Base-by-base conservation (phyloP, 2,888 invertebrate species). In the Euplagia quadripunctaria region DNA sequence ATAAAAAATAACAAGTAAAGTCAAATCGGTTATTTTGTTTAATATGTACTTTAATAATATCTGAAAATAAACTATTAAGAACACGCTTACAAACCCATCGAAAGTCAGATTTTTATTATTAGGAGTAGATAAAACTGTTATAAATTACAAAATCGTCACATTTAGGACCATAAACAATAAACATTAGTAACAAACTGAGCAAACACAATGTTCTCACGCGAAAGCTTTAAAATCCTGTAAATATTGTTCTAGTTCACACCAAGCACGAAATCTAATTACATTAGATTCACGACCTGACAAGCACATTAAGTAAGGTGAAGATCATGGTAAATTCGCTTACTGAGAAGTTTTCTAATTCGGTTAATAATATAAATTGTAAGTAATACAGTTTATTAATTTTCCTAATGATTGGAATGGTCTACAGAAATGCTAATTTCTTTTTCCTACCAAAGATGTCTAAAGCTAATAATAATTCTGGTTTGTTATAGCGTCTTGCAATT, bases 141-240 rank as follows among this genome's bases (percentile, higher is more conserved):
- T 9, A 41, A 51, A 64, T 58, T 31, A 66, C 55, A 58, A 51
- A n/a, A 31, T 46, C 66, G 12, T 16, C 31, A 43, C 58, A 61
- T 61, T 66, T 49, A 46, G 8, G 61, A 41, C 14, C 49, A 66
- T 64, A 64, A 66, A 55, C 55, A 64, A 43, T 42, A 70, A 70
- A 14, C 17, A 31, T 66, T 61, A 49, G 52, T 68, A 65, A 65
- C 46, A 52, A 20, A 42, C 31, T 68, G 61, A 52, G 46, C n/a
- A 46, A 63, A 72, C 42, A 42, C 51, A 42, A 42, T 42, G 14
- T 66, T 66, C 46, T 41, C 51, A 67, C 71, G 71, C 51, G 49
- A 72, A 41, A 52, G 67, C 52, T 65, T 55, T 72, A 64, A 72
- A 51, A 66, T 49, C 9, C 16, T 49, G n/a, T 65, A 61, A 66